Evolutionary conservation across 2,888 invertebrate species (phyloP).

Genomic region (Flexamia atlantica): DNA sequence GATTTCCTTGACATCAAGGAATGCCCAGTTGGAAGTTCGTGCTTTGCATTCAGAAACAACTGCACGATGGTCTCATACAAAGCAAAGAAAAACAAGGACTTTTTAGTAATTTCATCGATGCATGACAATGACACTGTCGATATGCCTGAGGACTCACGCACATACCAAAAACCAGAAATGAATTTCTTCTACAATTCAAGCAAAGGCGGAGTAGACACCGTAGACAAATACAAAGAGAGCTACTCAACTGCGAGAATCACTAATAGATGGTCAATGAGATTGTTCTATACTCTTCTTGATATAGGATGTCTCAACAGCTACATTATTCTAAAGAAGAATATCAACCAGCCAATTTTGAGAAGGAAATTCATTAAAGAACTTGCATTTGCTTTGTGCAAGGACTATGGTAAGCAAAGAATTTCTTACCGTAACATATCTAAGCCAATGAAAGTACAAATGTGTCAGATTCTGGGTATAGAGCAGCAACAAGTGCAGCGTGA

Average conservation of each 20-base stretch:
- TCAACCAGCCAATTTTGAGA: slow-evolving; percentile 3
- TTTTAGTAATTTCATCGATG: too few species aligned
- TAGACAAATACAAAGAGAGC: slow-evolving; percentile 28
- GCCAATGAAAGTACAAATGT: too few species aligned
- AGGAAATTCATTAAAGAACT: too few species aligned
- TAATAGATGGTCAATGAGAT: slow-evolving; percentile 56
- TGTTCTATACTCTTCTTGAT: slow-evolving; percentile 54
- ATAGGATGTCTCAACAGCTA: slow-evolving; percentile 37
- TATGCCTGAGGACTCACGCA: neutral
- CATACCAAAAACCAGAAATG: slow-evolving; percentile 34
- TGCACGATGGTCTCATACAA: slow-evolving; percentile 24
- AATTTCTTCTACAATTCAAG: slow-evolving; percentile 41
- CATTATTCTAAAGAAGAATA: slow-evolving; percentile 46
- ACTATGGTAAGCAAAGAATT: too few species aligned
- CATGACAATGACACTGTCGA: slow-evolving; percentile 38
- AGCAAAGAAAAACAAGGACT: slow-evolving; percentile 34
- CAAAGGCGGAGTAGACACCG: slow-evolving; percentile 49
- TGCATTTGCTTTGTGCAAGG: too few species aligned
- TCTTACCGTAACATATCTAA: too few species aligned
- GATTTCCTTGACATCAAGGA: slow-evolving; percentile 17
- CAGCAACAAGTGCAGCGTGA: too few species aligned
- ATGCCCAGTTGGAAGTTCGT: slow-evolving; percentile 27
- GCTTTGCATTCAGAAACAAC: slow-evolving; percentile 28
- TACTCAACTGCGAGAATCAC: slow-evolving; percentile 52
- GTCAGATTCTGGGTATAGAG: too few species aligned